phyloP scores from a whole-genome alignment of 2,888 invertebrate species.

The Coenonympha arcania region DNA sequence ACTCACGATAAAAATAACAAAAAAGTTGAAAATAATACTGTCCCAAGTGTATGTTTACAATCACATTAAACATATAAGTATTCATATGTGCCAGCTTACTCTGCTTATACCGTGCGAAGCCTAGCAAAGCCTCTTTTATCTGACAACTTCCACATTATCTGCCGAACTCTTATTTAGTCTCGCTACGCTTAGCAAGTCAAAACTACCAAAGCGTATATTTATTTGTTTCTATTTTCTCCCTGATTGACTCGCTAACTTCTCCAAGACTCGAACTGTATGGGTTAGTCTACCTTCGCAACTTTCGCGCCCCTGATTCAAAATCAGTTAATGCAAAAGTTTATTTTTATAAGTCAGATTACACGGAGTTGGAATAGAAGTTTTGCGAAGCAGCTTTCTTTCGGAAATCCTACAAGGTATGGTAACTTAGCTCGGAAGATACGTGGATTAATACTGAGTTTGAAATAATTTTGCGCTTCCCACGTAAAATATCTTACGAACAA shows the following conservation, averaged over 20 bases:
- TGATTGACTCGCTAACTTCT: conserved; percentile 64
- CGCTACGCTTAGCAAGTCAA: conserved; percentile 66
- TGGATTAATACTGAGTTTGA: conserved; percentile 70
- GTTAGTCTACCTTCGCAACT: conserved; percentile 59
- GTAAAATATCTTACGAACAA: conserved; percentile 22
- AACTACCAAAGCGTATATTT: conserved; percentile 68
- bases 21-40: conserved; percentile 23
- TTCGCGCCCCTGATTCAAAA: conserved; percentile 66
- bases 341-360: conserved; percentile 76
- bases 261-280: conserved; percentile 43
- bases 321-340: conserved; percentile 76
- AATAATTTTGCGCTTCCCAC: conserved; percentile 55
- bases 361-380: conserved; percentile 66
- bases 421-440: conserved; percentile 56
- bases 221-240: conserved; percentile 69
- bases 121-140: conserved; percentile 61
- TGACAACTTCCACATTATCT: conserved; percentile 68
- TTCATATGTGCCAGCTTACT: conserved; percentile 35
- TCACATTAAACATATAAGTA: conserved; percentile 40
- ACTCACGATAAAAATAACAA: too few relatives aligned
- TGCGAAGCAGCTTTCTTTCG: conserved; percentile 64
- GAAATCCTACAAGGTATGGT: conserved; percentile 68
- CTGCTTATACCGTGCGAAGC: conserved; percentile 38
- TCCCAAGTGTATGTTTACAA: conserved; percentile 23
- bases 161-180: conserved; percentile 59